Base-by-base conservation (phyloP, 2,888 invertebrate species). In the Gortyna flavago region DNA sequence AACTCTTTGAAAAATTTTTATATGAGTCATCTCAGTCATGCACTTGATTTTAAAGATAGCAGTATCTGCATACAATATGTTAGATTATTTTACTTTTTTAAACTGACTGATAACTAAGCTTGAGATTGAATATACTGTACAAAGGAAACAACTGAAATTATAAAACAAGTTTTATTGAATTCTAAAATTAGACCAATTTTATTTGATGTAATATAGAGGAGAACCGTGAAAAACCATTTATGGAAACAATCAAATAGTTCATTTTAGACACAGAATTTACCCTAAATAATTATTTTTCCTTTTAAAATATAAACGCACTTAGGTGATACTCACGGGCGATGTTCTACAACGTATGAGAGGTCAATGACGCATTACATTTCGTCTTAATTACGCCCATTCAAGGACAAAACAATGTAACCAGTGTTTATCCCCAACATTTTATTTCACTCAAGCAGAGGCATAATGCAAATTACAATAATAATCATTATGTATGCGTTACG, bases 401-500 rank as follows among this genome's bases (percentile, higher is more conserved):
- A 81, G 82, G 83, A 79, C 75, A 79, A 78, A 84, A 85, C 80
- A 85, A 81, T 83, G 59, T 73, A 80, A 74, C 71, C 44, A 57
- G 62, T 77, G 75, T 78, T 77, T 78, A 79, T 64, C 48, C 70
- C 64, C 70, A 75, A 79, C 81, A 75, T 84, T 86, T 89, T 80
- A 80, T 79, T 80, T 85, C 62, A 74, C 57, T 72, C 41, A 64
- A 77, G 61, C 75, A 79, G 61, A 79, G 64, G 48, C 67, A 75
- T 93, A 91, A 93, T 93, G 93, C 92, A 93, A 93, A 93, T 91
- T 84, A 91, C 91, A 92, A 92, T 92, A 93, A 92, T 92, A 90
- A 88, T 89, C 83, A 94, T 96, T 95, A 93, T 89, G 93, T 92
- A 96, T 95, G 92, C 95, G 84, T 86, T 84, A 85, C 93, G 92